Evolutionary conservation across 2,888 invertebrate genomes (phyloP), one percentile per base, ranked within the genome.

Genomic region (Deladenus siricidicola): DNA sequence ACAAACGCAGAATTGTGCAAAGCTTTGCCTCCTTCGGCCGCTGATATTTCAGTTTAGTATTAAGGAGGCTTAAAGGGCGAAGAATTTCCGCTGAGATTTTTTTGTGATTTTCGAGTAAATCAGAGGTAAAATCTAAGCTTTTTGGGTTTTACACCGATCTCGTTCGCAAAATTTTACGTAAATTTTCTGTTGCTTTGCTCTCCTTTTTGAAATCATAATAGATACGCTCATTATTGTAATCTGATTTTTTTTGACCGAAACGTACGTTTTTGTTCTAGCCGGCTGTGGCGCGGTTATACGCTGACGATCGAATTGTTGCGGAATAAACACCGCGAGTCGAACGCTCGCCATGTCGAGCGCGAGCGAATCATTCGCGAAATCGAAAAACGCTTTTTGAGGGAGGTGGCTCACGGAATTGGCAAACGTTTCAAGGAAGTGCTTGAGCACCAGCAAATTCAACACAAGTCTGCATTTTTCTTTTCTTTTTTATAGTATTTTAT

Each of bases 251-350:
- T 59, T 60, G 10, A n/a, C n/a, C n/a, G n/a, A n/a, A n/a, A n/a
- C 39, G 30, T 59, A 24, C 19, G n/a, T 26, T 17, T 14, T 4
- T 50, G n/a, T 47, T 66, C 26, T 63, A 71, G 70, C 23, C 56
- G 66, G 45, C 63, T 66, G 19, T 61, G 56, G 34, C 70, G 77
- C 24, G 60, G 62, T 44, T 77, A 75, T 63, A 65, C 62, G 30
- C 61, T 77, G 3, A 66, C 67, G 6, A 56, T 78, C 44, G 71
- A 75, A 42, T 62, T 77, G 42, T 82, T 92, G 56, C 88, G 89
- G 0, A 82, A 86, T 45, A 82, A 85, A 24, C 85, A 85, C 34
- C 92, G 92, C 78, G 86, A 86, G 71, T 83, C 85, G 1, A 85
- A 87, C 54, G 88, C 86, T 70, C 82, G 84, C 14, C 72, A 76